Conservation (phyloP, 2,888 invertebrate species). For the Dynastes tityus region DNA sequence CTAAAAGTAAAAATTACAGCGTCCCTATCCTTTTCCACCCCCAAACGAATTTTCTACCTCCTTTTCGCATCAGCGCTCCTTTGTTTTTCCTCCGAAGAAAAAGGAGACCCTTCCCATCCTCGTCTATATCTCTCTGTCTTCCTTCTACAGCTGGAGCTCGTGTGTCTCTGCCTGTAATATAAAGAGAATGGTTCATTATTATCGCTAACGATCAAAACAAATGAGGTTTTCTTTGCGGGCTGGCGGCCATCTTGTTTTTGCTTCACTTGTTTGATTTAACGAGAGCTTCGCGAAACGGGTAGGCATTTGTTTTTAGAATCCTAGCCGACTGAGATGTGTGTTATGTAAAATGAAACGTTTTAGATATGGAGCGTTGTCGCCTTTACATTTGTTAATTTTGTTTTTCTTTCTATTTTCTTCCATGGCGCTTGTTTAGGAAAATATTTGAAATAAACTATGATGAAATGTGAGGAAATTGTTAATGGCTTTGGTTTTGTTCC, state of each 20-base stretch:
- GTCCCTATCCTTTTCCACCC: too few species aligned
- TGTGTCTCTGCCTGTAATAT: conserved; percentile 53
- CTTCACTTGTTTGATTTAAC: conserved; percentile 68
- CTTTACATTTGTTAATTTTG: too few species aligned
- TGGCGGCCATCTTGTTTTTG: conserved; percentile 69
- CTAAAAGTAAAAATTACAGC: too few species aligned
- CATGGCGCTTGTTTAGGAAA: too few species aligned
- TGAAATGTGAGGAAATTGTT: too few species aligned
- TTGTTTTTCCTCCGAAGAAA: background rate
- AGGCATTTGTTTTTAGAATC: background rate
- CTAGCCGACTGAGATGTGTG: background rate
- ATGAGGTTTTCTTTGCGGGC: conserved; percentile 67
- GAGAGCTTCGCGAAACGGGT: conserved; percentile 57
- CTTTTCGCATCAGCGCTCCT: background rate
- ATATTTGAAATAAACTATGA: too few species aligned
- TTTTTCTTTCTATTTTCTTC: too few species aligned
- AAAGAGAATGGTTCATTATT: conserved; percentile 63
- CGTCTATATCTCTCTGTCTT: background rate
- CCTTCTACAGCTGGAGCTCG: too few species aligned
- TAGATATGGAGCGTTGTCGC: too few species aligned
- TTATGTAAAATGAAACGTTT: too few species aligned
- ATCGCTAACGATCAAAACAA: conserved; percentile 69
- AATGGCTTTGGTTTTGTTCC: too few species aligned
- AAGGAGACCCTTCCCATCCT: conserved; percentile 33
- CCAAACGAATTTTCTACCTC: background rate